These are phyloP conservation scores for Urocyon cinereoargenteus DNA, from an alignment of 2,797 vertebrate species.

Conservation along the genomic window DNA sequence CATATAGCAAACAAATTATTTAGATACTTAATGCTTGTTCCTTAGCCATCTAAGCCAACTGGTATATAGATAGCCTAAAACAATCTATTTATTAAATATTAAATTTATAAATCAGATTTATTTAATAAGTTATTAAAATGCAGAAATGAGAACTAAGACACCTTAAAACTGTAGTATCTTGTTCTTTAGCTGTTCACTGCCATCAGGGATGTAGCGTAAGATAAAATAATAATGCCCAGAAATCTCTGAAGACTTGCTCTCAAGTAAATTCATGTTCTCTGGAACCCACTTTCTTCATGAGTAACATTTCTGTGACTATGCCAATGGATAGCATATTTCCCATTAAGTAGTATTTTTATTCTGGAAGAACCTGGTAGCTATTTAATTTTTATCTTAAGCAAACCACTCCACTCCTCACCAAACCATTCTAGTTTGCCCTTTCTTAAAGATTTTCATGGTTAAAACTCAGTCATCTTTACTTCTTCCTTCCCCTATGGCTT, in stretches of 20 bases:
- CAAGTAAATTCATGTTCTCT: neutral
- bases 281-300: neutral
- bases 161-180: neutral
- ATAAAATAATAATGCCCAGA: neutral
- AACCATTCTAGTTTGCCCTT: neutral
- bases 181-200: neutral
- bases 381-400: slow-evolving; percentile 33
- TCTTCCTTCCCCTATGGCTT: neutral
- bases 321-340: neutral
- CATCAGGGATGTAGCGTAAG: neutral
- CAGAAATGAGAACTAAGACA: slow-evolving; percentile 20
- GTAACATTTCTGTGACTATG: neutral
- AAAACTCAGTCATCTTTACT: neutral
- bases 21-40: neutral
- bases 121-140: neutral
- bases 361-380: neutral
- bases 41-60: neutral
- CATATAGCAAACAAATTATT: neutral
- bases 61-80: neutral
- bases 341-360: neutral
- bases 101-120: neutral
- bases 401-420: neutral
- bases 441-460: neutral
- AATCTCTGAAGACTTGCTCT: neutral
- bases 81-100: neutral